These are phyloP conservation scores for Rhynchotus rufescens DNA, from an alignment of 2,797 vertebrate species.

Conservation along the genomic window DNA sequence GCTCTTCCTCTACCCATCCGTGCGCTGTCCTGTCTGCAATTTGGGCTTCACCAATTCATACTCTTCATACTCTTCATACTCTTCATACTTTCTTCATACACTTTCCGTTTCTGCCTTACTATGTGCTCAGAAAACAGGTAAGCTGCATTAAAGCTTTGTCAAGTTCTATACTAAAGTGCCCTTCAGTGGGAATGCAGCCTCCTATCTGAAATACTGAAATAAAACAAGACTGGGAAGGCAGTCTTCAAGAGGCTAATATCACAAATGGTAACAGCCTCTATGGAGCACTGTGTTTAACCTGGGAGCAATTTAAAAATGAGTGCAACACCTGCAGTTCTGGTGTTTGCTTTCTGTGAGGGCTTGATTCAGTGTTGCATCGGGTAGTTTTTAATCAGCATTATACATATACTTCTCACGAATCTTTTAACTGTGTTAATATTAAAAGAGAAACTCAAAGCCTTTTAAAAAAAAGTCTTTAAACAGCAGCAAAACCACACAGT, in stretches of 20 bases:
- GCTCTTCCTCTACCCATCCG: neutral
- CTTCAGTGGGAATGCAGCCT: slow-evolving; percentile 21
- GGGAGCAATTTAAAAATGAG: neutral
- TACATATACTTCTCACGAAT: neutral
- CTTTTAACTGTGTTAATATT: neutral
- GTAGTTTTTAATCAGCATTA: neutral
- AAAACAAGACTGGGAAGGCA: slow-evolving; percentile 16
- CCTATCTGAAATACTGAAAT: slow-evolving; percentile 45
- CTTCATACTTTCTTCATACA: neutral
- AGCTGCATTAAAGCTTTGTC: slow-evolving; percentile 47
- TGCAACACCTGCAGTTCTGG: neutral
- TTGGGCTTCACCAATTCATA: neutral
- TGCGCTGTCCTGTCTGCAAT: neutral
- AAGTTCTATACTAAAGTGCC: neutral
- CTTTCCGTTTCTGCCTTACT: neutral
- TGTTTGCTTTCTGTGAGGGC: neutral
- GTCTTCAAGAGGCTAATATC: neutral
- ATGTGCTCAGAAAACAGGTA: slow-evolving; percentile 47
- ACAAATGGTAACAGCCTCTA: neutral
- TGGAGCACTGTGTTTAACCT: neutral
- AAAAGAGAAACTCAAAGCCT: neutral
- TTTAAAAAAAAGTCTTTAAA: no score
- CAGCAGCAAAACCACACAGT: neutral
- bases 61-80: neutral
- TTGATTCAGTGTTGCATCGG: neutral